phyloP scores from a whole-genome alignment of 2,888 invertebrate species.

The Acanthoscelides obtectus region DNA sequence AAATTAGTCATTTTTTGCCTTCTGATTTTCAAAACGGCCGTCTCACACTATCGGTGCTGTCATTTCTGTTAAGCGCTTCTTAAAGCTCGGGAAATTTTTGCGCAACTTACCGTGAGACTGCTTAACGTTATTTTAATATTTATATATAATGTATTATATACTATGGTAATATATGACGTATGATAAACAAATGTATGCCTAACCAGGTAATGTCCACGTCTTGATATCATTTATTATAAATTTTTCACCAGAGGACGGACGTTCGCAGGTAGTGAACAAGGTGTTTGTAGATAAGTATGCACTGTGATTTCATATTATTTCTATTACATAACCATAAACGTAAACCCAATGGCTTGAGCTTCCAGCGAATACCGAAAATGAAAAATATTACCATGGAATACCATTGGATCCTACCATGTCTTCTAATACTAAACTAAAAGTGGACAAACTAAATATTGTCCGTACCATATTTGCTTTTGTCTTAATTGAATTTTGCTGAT shows the following conservation, averaged over 20 bases:
- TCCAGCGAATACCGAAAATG: too few species aligned
- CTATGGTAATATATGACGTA: not conserved
- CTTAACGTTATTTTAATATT: not conserved
- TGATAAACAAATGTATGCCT: not conserved
- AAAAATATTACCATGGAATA: too few species aligned
- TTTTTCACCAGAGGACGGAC: not conserved
- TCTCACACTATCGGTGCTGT: not conserved
- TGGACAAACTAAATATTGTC: not conserved
- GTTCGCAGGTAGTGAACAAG: not conserved
- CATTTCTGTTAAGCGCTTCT: not conserved
- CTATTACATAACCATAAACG: not conserved
- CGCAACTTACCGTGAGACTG: not conserved
- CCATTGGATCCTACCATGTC: too few species aligned
- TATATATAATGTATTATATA: not conserved
- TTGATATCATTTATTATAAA: not conserved
- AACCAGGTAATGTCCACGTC: not conserved
- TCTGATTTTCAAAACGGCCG: not conserved
- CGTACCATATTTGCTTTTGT: not conserved
- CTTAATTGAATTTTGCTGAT: not conserved
- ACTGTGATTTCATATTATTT: not conserved
- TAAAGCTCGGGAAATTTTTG: not conserved
- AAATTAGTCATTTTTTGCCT: not conserved
- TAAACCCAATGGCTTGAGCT: too few species aligned
- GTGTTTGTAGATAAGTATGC: not conserved
- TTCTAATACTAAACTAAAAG: too few species aligned